Conservation (phyloP, 2,888 invertebrate species). For the Nemotelus pantherinus region DNA sequence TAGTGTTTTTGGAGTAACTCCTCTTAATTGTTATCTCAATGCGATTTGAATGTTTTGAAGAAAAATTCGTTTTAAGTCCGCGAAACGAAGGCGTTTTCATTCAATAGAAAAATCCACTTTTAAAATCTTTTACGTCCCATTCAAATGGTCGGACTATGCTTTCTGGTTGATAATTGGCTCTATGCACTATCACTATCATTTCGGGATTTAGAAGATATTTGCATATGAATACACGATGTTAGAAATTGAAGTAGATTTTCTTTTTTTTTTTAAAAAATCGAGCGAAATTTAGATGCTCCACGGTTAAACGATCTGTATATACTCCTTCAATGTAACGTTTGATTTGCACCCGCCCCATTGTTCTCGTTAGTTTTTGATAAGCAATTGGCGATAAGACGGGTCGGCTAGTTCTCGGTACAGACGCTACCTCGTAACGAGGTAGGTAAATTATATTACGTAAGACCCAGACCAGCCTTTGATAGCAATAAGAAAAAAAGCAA, state of each 20-base stretch:
- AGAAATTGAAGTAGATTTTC: background rate
- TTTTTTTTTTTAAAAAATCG: background rate
- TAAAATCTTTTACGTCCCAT: conserved; percentile 34
- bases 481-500: background rate
- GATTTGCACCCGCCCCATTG: background rate
- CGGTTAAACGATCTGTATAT: background rate
- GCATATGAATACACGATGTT: conserved; percentile 9
- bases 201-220: background rate
- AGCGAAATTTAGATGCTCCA: conserved; percentile 1
- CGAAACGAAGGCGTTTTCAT: conserved; percentile 20
- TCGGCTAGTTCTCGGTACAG: no score
- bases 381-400: no score
- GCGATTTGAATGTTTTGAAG: conserved; percentile 16
- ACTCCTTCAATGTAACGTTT: conserved; percentile 15
- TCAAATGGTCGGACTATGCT: background rate
- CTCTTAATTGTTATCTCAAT: conserved; percentile 3
- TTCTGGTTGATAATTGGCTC: background rate
- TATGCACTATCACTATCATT: no score
- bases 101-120: conserved; percentile 17
- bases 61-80: conserved; percentile 33
- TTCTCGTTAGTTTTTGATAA: no score
- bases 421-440: conserved; percentile 21
- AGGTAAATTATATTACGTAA: background rate
- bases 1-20: conserved; percentile 3
- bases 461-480: no score